Conservation (phyloP, 2,797 vertebrate genomes). For the Falco novaeseelandiae region DNA sequence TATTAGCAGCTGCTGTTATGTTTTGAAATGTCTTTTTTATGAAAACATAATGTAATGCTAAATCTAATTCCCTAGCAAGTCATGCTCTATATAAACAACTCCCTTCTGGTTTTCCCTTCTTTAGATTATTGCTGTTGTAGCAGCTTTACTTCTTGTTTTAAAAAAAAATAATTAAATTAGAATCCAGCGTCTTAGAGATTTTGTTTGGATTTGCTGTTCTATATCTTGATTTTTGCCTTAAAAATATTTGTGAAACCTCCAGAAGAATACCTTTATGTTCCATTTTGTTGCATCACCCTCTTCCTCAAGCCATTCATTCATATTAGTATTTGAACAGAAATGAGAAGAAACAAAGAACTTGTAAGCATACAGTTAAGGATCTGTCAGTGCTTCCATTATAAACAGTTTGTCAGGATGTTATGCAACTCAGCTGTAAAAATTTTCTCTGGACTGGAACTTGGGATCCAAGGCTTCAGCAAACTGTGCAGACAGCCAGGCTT, state of each 20-base stretch:
- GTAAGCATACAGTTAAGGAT: constrained; percentile 37
- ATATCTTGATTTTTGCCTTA: background rate
- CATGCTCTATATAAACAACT: background rate
- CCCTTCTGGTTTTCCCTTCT: constrained; percentile 1
- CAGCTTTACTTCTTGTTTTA: background rate
- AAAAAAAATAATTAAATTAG: background rate
- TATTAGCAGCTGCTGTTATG: constrained; percentile 37
- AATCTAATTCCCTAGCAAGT: constrained; percentile 7
- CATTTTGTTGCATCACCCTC: background rate
- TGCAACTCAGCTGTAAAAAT: constrained; percentile 66
- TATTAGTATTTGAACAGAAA: constrained; percentile 32
- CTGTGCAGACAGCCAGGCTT: constrained; percentile 30
- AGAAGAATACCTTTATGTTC: background rate
- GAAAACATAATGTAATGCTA: constrained; percentile 5
- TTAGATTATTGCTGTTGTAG: background rate
- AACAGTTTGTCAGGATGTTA: constrained; percentile 69
- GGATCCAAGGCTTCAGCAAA: constrained; percentile 58
- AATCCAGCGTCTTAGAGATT: background rate
- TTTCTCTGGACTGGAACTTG: constrained; percentile 61
- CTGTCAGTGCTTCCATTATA: constrained; percentile 64
- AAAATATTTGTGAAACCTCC: background rate
- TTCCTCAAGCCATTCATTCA: background rate
- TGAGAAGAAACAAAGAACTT: background rate
- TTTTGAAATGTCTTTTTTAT: background rate
- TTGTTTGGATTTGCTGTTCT: background rate